phyloP scores from a whole-genome alignment of 2,113 vertebrate species.

The Antidorcas marsupialis region DNA sequence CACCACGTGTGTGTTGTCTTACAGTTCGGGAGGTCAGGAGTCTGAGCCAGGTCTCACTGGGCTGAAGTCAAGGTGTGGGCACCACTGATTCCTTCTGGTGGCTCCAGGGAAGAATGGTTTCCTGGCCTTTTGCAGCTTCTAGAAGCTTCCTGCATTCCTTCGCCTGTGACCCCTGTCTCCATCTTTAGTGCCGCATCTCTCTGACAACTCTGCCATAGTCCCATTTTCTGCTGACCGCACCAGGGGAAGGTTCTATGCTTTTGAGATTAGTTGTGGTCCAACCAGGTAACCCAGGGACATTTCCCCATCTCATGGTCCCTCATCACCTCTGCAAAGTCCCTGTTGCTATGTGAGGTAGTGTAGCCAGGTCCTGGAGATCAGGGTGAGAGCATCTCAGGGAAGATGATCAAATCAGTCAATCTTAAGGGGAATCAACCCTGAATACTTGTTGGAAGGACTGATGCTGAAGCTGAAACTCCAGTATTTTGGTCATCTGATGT shows the following conservation, averaged over 20 bases:
- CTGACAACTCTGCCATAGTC: fast-evolving
- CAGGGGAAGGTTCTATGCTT: neutral
- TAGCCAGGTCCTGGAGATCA: neutral
- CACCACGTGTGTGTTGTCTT: fast-evolving
- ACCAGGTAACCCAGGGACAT: neutral
- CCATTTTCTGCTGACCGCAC: neutral
- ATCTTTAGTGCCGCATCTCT: fast-evolving
- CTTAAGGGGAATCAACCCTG: neutral
- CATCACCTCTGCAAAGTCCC: neutral
- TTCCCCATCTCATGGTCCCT: neutral
- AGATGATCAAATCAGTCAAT: neutral
- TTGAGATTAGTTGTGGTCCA: neutral
- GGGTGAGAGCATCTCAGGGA: fast-evolving
- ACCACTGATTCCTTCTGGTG: neutral
- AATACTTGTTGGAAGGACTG: neutral
- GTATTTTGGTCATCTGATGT: neutral
- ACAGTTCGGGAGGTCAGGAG: neutral
- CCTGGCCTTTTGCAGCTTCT: neutral
- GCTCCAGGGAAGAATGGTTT: neutral
- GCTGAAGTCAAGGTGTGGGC: neutral
- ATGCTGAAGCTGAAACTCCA: neutral
- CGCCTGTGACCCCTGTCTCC: neutral
- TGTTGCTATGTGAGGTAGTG: neutral
- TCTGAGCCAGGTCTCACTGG: neutral
- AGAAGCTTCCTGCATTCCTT: neutral